Evolutionary conservation across 2,113 vertebrate species (phyloP), one percentile per base, ranked within the genome.

Genomic region (Oenanthe oenanthe): DNA sequence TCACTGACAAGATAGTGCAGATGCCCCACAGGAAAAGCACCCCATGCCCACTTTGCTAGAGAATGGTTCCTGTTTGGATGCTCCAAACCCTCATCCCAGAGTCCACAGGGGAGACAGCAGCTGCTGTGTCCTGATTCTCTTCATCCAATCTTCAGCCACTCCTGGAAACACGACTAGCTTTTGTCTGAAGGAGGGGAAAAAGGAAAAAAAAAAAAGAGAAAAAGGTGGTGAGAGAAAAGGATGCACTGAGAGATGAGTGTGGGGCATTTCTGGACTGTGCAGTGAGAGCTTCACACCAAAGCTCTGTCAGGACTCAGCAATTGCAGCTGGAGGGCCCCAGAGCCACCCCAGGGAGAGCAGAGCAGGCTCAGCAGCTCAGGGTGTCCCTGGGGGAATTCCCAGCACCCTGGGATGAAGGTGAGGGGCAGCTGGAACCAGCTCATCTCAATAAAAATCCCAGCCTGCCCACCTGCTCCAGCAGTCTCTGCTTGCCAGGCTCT

Each of bases 1-100:
- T 96, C 98, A 87, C 93, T 74, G 97, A 97, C 95, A 97, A 92
- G 90, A 93, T 85, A 93, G 96, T 95, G 97, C 98, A 98, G 97
- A 97, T 95, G 97, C 95, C 95, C 92, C 89, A 85, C 96, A 93
- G 93, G 89, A 97, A 97, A 97, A 95, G 93, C 94, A 94, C 92
- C 92, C 90, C 81, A 45, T 72, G 93, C 96, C 95, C 96, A 20
- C 51, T 89, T 68, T 60, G 95, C 76, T 65, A 84, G 93, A 93
- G 66, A 85, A 74, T 8, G 54, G 85, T 88, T 78, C 66, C 62
- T 8, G 34, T 97, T 89, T 90, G 90, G 91, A 92, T 83, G 93
- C 85, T 91, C 94, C 91, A 89, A 96, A 88, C 83, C 78, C 97
- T 97, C 92, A 72, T 91, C 92, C 94, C 91, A 92, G 85, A 72